Percentiles rank a stretch among this genome's conserved stretches.
Conservation (phyloP, 2,888 invertebrate genomes). For the Rhynchonema sp. region DNA sequence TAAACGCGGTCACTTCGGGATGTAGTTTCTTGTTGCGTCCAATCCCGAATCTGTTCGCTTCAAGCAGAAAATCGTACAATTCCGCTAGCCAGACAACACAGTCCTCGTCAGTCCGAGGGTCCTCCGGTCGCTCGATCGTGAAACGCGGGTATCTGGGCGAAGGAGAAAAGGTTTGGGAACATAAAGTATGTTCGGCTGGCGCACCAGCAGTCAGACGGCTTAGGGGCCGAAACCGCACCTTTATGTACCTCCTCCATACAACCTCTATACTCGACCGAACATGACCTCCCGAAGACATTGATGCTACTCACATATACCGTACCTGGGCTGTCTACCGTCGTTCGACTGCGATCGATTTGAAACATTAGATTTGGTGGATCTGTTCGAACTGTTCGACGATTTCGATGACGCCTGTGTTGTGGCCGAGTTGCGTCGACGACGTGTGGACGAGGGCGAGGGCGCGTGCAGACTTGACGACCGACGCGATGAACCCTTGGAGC, state of each 20-base stretch:
- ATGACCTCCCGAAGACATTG: too few species aligned
- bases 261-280: too few species aligned
- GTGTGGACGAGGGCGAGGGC: too few species aligned
- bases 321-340: background rate
- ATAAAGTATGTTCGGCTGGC: background rate
- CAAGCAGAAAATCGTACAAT: background rate
- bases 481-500: too few species aligned
- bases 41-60: background rate
- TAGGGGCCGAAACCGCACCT: too few species aligned
- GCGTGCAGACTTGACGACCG: too few species aligned
- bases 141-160: background rate
- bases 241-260: too few species aligned
- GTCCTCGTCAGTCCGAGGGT: background rate
- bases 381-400: background rate
- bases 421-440: background rate
- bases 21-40: background rate
- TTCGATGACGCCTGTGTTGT: background rate
- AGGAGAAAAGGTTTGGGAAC: too few species aligned
- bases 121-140: background rate
- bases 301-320: too few species aligned
- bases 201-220: too few species aligned
- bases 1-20: background rate
- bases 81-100: background rate
- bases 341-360: background rate
- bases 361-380: background rate